Percentiles rank a stretch among this genome's conserved stretches.
These are phyloP conservation scores for Toxotes jaculatrix DNA, from an alignment of 2,113 vertebrate genomes.

Conservation along the genomic window DNA sequence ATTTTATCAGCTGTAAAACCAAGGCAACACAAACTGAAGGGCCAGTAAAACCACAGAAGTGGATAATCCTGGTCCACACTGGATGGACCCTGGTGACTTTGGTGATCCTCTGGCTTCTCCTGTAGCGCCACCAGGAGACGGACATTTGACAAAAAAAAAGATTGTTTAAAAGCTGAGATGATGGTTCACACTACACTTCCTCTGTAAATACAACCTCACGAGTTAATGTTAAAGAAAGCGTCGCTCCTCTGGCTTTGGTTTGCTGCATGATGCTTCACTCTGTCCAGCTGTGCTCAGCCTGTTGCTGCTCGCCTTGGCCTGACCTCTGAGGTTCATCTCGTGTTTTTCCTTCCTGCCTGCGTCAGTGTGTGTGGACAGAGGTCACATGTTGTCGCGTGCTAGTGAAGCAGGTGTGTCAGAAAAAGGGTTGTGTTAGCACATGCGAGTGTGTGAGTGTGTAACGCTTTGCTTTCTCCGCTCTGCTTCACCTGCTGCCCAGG, in stretches of 20 bases:
- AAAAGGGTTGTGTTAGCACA: background rate
- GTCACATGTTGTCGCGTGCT: constrained; percentile 4
- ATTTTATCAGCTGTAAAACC: too few relatives aligned
- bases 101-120: background rate
- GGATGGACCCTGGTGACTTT: background rate
- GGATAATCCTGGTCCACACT: too few relatives aligned
- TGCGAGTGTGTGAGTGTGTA: constrained; percentile 46
- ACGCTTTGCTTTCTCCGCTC: constrained; percentile 80
- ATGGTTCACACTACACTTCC: too few relatives aligned
- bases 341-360: too few relatives aligned
- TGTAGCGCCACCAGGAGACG: too few relatives aligned
- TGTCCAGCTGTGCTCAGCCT: background rate
- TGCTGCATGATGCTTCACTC: background rate
- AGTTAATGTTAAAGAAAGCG: background rate
- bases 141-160: too few relatives aligned
- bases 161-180: background rate
- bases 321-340: too few relatives aligned
- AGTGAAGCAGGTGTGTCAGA: constrained; percentile 18
- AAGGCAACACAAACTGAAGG: too few relatives aligned
- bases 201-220: too few relatives aligned
- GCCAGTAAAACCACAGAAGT: too few relatives aligned
- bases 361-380: background rate
- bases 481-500: constrained; percentile 81
- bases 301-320: background rate
- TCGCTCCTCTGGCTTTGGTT: background rate